A percentile compares a stretch with the other conserved stretches of the same genome.
Conservation (phyloP, 2,797 vertebrate species). For the Vespertilio murinus region DNA sequence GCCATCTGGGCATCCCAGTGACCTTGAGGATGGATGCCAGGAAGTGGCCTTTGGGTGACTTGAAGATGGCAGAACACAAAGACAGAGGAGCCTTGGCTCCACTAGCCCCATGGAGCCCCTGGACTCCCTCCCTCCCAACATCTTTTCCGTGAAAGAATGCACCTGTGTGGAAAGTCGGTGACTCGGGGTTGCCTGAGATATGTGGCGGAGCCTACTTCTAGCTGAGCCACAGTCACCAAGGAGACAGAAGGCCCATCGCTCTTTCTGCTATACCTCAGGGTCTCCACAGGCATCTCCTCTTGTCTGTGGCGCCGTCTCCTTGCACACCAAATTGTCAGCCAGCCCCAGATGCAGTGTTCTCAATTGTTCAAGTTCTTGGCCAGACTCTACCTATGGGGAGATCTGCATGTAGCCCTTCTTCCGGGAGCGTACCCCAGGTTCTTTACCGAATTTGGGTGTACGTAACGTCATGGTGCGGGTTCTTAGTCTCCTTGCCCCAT, state of each 20-base stretch:
- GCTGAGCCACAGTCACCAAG: neutral
- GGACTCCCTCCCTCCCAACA: neutral
- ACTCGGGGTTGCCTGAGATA: neutral
- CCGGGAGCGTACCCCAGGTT: neutral
- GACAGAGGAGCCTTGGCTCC: neutral
- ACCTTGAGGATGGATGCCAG: neutral
- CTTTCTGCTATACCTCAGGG: neutral
- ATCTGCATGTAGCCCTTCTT: neutral
- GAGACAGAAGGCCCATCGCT: neutral
- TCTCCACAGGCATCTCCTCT: neutral
- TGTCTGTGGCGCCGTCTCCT: neutral
- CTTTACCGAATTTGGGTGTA: neutral
- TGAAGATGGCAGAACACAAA: neutral
- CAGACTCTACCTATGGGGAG: neutral
- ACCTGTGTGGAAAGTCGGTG: neutral
- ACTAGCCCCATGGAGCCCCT: neutral
- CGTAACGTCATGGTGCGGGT: fast-evolving
- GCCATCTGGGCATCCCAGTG: neutral
- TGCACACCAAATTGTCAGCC: neutral
- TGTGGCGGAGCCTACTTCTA: neutral
- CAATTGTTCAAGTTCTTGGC: neutral
- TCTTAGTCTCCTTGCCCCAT: neutral
- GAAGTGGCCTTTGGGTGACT: neutral
- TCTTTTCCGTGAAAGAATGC: neutral
- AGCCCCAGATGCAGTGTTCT: neutral